A percentile compares a stretch with the other conserved stretches of the same genome.
These are phyloP conservation scores for Zaprionus ornatus DNA, from an alignment of 1,140 invertebrate species.

Conservation along the genomic window DNA sequence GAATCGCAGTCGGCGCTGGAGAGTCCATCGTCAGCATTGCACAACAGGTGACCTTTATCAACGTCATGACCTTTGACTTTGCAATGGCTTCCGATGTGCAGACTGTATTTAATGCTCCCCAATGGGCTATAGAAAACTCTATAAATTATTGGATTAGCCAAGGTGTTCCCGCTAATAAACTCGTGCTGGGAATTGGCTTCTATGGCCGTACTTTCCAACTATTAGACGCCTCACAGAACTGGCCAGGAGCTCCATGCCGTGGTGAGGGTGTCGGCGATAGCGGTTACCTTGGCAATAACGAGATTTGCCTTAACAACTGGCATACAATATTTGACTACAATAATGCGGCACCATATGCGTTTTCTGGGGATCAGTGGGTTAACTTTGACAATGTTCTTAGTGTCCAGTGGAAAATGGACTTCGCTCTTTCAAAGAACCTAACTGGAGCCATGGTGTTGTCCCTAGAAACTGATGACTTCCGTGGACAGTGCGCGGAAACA, in stretches of 20 bases:
- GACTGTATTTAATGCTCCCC: constrained; percentile 86
- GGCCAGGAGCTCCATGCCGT: constrained; percentile 85
- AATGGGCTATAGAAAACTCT: constrained; percentile 83
- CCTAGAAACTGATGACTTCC: constrained; percentile 90
- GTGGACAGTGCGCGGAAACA: constrained; percentile 86
- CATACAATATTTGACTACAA: constrained; percentile 48
- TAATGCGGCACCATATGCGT: constrained; percentile 75
- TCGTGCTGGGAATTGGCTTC: constrained; percentile 88
- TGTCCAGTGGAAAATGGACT: constrained; percentile 79
- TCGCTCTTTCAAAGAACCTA: constrained; percentile 84
- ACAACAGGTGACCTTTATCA: constrained; percentile 86
- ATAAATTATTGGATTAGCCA: constrained; percentile 79
- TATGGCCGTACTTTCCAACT: constrained; percentile 89
- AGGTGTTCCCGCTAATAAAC: constrained; percentile 85
- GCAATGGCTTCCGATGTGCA: constrained; percentile 84
- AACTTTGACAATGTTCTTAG: constrained; percentile 82
- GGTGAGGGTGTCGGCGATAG: constrained; percentile 86
- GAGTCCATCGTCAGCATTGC: constrained; percentile 83
- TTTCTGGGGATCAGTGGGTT: constrained; percentile 83
- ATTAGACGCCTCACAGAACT: constrained; percentile 82
- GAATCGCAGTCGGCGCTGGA: constrained; percentile 87
- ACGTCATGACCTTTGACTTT: constrained; percentile 90
- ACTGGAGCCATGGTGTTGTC: constrained; percentile 93
- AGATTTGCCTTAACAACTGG: constrained; percentile 85
- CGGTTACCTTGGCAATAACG: constrained; percentile 91